phyloP scores from a whole-genome alignment of 2,797 vertebrate genomes.

The Silurus lanzhouensis region DNA sequence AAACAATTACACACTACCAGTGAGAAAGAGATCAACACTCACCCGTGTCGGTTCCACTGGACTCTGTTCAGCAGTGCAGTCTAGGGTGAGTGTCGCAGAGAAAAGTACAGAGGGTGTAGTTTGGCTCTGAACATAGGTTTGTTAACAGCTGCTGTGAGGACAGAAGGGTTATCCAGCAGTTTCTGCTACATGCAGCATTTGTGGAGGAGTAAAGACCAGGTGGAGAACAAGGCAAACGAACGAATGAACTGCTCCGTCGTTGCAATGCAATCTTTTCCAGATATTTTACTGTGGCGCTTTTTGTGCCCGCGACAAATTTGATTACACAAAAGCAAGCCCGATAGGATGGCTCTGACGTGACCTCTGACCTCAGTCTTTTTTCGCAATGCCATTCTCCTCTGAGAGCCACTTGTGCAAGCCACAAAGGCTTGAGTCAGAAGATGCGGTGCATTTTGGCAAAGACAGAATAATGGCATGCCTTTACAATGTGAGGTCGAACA shows the following conservation, averaged over 20 bases:
- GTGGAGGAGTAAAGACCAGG: conserved; percentile 17
- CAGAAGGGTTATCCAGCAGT: conserved; percentile 50
- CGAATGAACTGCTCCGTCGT: conserved; percentile 38
- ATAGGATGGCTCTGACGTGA: conserved; percentile 72
- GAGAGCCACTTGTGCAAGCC: conserved; percentile 79
- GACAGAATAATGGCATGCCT: conserved; percentile 76
- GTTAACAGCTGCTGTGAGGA: conserved; percentile 57
- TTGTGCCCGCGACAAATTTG: conserved; percentile 78
- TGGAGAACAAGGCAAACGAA: conserved; percentile 1
- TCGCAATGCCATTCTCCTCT: conserved; percentile 70
- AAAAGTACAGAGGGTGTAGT: conserved; percentile 29
- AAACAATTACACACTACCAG: background rate
- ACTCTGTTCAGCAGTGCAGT: conserved; percentile 28
- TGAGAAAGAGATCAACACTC: conserved; percentile 39
- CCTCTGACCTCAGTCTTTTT: conserved; percentile 77
- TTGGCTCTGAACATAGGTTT: conserved; percentile 33
- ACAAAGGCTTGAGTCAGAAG: conserved; percentile 80
- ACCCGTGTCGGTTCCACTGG: conserved; percentile 41
- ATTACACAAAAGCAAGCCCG: conserved; percentile 71
- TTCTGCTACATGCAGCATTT: conserved; percentile 20
- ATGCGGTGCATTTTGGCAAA: conserved; percentile 63
- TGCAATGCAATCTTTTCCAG: conserved; percentile 62
- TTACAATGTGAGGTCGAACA: conserved; percentile 62
- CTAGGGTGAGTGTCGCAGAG: conserved; percentile 1
- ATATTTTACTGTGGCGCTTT: conserved; percentile 72